phyloP scores from a whole-genome alignment of 2,113 vertebrate genomes.

The Antechinus stuartii region DNA sequence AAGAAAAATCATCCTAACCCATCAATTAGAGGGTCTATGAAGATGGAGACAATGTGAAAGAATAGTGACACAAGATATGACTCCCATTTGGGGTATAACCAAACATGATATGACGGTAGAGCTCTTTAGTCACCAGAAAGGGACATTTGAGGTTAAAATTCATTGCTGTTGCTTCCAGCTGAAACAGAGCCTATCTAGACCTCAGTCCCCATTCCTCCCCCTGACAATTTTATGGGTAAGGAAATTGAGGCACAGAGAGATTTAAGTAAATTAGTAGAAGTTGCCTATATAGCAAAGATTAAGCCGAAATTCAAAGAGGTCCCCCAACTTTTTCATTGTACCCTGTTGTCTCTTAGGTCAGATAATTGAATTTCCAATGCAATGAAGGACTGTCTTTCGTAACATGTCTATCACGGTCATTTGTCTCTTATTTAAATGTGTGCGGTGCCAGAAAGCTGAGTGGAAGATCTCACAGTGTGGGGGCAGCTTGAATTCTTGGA shows the following conservation, averaged over 20 bases:
- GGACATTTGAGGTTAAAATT: neutral
- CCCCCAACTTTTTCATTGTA: neutral
- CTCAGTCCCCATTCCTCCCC: neutral
- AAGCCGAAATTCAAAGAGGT: neutral
- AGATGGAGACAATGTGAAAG: neutral
- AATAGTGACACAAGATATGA: neutral
- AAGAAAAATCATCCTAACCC: neutral
- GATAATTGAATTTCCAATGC: neutral
- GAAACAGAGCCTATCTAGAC: neutral
- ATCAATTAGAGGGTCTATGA: neutral
- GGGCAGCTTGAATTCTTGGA: neutral
- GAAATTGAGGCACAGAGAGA: neutral
- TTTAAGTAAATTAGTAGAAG: neutral
- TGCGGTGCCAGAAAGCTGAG: neutral
- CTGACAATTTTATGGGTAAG: conserved; percentile 25
- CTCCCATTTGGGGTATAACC: neutral
- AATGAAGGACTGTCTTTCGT: neutral
- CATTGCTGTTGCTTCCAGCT: neutral
- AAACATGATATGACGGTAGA: neutral
- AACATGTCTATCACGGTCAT: neutral
- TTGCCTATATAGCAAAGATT: too few relatives aligned
- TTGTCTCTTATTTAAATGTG: neutral
- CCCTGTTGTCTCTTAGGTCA: neutral
- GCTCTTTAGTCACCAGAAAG: neutral
- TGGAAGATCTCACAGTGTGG: neutral